phyloP scores from a whole-genome alignment of 2,113 vertebrate species.

The Catharus minimus region DNA sequence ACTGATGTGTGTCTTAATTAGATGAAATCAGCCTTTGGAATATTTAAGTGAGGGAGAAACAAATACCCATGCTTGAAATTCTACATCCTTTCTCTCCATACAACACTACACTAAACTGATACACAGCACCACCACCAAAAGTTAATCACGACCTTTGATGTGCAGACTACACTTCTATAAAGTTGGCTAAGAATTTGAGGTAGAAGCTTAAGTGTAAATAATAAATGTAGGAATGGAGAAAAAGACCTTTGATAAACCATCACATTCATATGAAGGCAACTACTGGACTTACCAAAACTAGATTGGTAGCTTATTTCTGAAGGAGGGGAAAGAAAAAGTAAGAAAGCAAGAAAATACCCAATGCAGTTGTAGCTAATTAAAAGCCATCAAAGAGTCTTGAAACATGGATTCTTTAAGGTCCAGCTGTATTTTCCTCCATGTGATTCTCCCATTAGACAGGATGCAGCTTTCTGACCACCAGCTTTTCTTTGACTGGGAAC shows the following conservation, averaged over 20 bases:
- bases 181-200: not conserved
- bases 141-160: not conserved
- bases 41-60: not conserved
- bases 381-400: not conserved
- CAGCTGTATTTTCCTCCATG: not conserved
- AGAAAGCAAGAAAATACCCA: not conserved
- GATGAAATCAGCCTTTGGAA: not conserved
- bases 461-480: not conserved
- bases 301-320: not conserved
- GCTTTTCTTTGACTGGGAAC: not conserved
- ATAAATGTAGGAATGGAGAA: not conserved
- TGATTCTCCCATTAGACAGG: not conserved
- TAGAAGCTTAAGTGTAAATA: not conserved
- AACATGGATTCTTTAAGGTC: not conserved
- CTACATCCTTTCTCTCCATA: not conserved
- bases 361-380: not conserved
- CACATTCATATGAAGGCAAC: not conserved
- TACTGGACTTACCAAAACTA: not conserved
- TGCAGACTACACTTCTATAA: not conserved
- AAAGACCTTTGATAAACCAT: not conserved
- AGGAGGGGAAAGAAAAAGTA: not conserved
- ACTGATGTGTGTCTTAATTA: not conserved
- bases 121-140: not conserved
- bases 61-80: not conserved
- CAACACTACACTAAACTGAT: not conserved